Conservation (phyloP, 37 sponge, comb jelly and placozoan genomes). For the Axinella damicornis region DNA sequence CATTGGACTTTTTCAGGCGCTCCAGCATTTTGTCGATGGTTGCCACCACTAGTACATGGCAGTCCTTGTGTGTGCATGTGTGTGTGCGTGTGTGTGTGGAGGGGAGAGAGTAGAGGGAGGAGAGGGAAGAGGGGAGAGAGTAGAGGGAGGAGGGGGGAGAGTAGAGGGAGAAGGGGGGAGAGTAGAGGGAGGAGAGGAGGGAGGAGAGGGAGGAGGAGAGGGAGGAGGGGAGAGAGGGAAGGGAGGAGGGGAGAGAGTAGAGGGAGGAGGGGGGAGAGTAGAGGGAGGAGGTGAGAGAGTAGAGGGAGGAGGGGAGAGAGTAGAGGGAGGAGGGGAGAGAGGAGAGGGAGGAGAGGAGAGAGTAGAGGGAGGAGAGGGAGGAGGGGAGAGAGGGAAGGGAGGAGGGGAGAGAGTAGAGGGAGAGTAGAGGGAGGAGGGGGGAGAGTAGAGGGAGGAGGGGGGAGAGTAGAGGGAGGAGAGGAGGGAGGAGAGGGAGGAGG, state of each 20-base stretch:
- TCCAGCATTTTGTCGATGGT: constrained; percentile 96
- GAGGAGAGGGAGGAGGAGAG: neutral
- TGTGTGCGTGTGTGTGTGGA: too few species aligned
- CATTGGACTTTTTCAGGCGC: constrained; percentile 95
- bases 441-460: neutral
- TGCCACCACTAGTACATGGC: constrained; percentile 90
- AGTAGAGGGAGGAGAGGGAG: neutral
- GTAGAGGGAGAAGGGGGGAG: neutral
- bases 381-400: too few species aligned
- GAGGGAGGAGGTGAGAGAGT: too few species aligned
- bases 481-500: neutral
- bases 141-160: neutral
- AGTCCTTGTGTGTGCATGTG: constrained; percentile 55
- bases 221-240: neutral
- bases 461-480: too few species aligned
- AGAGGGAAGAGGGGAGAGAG: neutral
- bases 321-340: neutral
- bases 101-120: neutral
- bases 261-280: neutral
- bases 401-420: neutral
- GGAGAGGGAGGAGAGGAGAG: neutral
- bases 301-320: too few species aligned
- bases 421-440: neutral
- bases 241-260: too few species aligned
- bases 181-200: neutral